Conservation (phyloP, 1,140 invertebrate genomes). For the Manduca sexta region DNA sequence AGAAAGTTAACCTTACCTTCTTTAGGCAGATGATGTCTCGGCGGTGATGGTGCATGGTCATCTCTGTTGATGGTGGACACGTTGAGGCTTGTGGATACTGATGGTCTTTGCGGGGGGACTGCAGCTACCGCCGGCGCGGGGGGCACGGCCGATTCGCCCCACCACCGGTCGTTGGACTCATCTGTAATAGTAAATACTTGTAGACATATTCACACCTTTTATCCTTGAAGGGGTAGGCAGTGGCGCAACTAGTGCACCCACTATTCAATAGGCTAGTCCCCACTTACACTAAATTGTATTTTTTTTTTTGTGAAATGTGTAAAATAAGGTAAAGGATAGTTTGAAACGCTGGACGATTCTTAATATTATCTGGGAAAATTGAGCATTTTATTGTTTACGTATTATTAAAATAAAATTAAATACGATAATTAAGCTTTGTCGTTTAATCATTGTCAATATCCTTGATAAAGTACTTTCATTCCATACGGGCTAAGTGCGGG, state of each 20-base stretch:
- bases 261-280: too few species aligned
- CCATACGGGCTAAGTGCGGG: too few species aligned
- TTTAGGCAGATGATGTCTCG: constrained; percentile 47
- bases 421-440: too few species aligned
- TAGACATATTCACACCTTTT: too few species aligned
- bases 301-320: too few species aligned
- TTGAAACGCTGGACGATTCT: background rate
- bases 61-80: constrained; percentile 34
- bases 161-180: constrained; percentile 65
- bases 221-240: too few species aligned
- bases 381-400: background rate
- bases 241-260: too few species aligned
- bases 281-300: background rate
- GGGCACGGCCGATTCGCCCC: constrained; percentile 66
- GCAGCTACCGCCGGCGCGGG: constrained; percentile 65
- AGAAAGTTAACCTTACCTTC: constrained; percentile 27
- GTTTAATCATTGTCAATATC: too few species aligned
- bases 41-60: constrained; percentile 45
- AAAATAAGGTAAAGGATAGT: background rate
- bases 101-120: constrained; percentile 55
- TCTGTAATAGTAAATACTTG: constrained; percentile 26
- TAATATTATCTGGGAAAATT: too few species aligned
- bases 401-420: background rate
- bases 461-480: too few species aligned
- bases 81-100: constrained; percentile 37